Evolutionary conservation across 1,140 invertebrate genomes (phyloP).

Genomic region (Papilio glaucus): DNA sequence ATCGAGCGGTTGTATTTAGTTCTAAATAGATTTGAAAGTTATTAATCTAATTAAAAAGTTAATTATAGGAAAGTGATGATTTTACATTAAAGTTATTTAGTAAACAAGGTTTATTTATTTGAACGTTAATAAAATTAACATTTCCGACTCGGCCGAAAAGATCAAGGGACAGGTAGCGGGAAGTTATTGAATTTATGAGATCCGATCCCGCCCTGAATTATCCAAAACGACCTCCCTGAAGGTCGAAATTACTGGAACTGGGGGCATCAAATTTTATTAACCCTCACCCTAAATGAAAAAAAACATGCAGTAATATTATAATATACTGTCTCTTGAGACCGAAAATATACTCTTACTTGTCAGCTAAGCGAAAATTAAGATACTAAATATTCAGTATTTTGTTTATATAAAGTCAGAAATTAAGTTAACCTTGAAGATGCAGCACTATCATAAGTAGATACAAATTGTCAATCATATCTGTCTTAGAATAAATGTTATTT

Average conservation of each 20-base stretch:
- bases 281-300: conserved; percentile 1
- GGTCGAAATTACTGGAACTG: conserved; percentile 24
- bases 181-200: conserved; percentile 40
- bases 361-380: neutral
- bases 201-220: conserved; percentile 28
- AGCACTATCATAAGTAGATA: no score
- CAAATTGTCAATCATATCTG: no score
- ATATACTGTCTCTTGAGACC: neutral
- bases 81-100: conserved; percentile 7
- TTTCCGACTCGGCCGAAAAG: conserved; percentile 29
- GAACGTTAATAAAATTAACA: conserved; percentile 35
- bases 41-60: neutral
- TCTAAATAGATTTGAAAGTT: neutral
- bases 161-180: conserved; percentile 34
- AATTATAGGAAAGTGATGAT: neutral
- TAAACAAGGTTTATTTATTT: neutral
- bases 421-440: no score
- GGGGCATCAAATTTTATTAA: conserved; percentile 21
- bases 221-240: conserved; percentile 16
- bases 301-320: neutral
- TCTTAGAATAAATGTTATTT: no score
- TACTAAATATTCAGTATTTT: neutral
- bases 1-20: neutral
- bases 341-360: neutral
- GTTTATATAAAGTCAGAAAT: no score